Base-by-base conservation (phyloP, 2,797 vertebrate genomes). In the Sphenopsis melanotis region DNA sequence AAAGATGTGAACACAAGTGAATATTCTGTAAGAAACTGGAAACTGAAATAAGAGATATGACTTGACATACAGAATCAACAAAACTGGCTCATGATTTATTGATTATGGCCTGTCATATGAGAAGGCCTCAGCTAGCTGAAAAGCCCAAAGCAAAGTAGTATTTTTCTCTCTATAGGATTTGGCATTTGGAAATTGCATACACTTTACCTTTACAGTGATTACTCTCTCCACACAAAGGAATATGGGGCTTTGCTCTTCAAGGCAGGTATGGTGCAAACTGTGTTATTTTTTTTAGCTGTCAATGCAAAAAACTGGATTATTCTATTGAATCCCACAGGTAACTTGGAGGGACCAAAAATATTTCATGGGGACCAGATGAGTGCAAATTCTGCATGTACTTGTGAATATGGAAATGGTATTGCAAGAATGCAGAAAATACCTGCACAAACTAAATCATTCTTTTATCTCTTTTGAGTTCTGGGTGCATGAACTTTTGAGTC, bases 21-120 rank as follows among this genome's bases (percentile, higher is more conserved):
- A 93, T 81, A 36, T 55, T 72, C 82, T 37, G n/a, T 68, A 91
- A 93, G 92, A 93, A 93, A 91, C 72, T 87, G n/a, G 65, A 81
- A 93, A 59, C 47, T 60, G 76, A 92, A 92, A 93, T 23, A 71
- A 83, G 86, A 93, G 84, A 88, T 83, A 80, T 29, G 87, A 89
- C 84, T 84, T 83, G 87, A 92, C 82, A 71, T 63, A 71, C 15
- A 76, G 92, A 91, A 94, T 93, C 94, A 93, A 72, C 82, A 87
- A 84, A 94, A 94, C 87, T 76, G 63, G 79, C 69, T 86, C 82
- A 94, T 96, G 95, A 94, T 94, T 93, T 96, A 93, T 96, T 96
- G 93, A 96, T 96, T 96, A 94, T 59, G 72, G 84, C 84, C 72
- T 97, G 95, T 91, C 94, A 90, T 75, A 75, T 61, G 76, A 96